Conservation (phyloP, 2,113 vertebrate genomes). For the Onychostruthus taczanowskii region DNA sequence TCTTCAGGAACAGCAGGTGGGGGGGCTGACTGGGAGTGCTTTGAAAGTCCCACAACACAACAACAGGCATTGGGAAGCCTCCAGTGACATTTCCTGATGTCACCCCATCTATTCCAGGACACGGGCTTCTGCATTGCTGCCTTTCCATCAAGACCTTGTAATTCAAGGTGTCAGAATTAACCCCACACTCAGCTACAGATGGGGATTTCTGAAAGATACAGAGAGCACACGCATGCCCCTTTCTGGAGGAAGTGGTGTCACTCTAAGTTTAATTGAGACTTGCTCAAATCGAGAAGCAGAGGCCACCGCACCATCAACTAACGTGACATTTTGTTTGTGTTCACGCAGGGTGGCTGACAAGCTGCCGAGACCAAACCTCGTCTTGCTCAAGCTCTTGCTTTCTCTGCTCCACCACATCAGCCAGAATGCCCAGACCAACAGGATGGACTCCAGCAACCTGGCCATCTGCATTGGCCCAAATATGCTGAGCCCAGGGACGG, state of each 20-base stretch:
- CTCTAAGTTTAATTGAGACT: neutral
- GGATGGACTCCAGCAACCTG: conserved; percentile 89
- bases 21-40: neutral
- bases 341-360: conserved; percentile 77
- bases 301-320: neutral
- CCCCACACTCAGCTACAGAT: neutral
- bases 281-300: neutral
- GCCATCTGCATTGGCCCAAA: conserved; percentile 90
- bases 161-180: neutral
- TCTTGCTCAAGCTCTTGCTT: conserved; percentile 70
- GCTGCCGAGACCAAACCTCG: conserved; percentile 79
- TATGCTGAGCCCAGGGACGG: conserved; percentile 74
- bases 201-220: conserved; percentile 45
- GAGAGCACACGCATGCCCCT: neutral
- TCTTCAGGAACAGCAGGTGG: neutral
- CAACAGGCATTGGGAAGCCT: neutral
- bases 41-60: neutral
- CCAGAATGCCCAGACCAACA: conserved; percentile 75
- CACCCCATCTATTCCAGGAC: neutral
- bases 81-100: neutral
- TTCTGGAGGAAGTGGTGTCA: conserved; percentile 15
- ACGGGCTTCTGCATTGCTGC: neutral
- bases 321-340: neutral
- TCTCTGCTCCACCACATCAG: conserved; percentile 84
- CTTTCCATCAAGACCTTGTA: neutral